These are phyloP conservation scores for Lineus longissimus DNA, from an alignment of 1,140 invertebrate genomes.

Conservation along the genomic window DNA sequence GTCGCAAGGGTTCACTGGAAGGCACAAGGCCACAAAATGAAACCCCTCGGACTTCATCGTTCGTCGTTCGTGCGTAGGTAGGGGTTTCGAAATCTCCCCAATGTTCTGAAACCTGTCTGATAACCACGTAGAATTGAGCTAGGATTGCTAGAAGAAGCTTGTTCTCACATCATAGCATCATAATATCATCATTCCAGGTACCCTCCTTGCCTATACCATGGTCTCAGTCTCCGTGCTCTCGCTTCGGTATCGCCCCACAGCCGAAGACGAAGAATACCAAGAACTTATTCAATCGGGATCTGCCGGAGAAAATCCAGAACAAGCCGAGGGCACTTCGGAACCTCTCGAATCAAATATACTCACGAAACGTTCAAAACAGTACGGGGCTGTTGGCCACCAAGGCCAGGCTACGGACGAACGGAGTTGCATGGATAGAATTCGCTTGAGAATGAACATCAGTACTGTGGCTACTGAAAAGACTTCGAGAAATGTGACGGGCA, in stretches of 20 bases:
- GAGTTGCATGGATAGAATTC: background rate
- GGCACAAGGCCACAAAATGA: no score
- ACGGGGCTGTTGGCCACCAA: background rate
- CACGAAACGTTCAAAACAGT: background rate
- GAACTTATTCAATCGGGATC: background rate
- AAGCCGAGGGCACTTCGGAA: background rate
- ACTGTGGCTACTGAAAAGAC: background rate
- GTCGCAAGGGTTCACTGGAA: no score
- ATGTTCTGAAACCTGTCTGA: background rate
- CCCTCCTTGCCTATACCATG: conserved; percentile 79
- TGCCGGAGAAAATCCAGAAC: background rate
- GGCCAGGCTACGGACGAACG: background rate
- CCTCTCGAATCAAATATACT: background rate
- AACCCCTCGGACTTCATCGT: no score
- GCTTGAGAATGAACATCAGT: background rate
- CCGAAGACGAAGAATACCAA: background rate
- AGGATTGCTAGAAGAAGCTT: background rate
- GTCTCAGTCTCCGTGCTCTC: conserved; percentile 81
- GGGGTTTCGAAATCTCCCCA: background rate
- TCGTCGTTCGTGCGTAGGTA: background rate
- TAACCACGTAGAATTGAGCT: background rate
- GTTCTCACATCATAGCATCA: background rate
- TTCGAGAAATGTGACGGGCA: background rate
- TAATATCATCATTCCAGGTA: conserved; percentile 57
- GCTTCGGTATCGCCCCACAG: conserved; percentile 49